Percentiles rank a stretch among this genome's conserved stretches.
Evolutionary conservation across 2,888 invertebrate genomes (phyloP).

Genomic region (Nomada fucata): DNA sequence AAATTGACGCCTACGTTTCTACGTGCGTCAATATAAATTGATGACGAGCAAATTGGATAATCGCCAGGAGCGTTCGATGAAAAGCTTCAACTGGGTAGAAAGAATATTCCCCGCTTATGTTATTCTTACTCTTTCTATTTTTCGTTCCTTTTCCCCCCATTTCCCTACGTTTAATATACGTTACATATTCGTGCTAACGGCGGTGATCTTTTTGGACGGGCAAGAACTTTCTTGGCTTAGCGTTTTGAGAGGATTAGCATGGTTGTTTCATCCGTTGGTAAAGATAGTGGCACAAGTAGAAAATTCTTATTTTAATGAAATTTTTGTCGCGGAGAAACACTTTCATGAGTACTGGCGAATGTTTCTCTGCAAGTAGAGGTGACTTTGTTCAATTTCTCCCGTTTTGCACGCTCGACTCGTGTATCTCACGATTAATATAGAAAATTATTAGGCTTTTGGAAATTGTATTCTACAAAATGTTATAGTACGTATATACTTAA

Average conservation of each 20-base stretch:
- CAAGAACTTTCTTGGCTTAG: too few species aligned
- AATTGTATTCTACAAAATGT: too few species aligned
- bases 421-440: too few species aligned
- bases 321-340: too few species aligned
- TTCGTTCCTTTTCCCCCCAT: neutral
- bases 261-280: neutral
- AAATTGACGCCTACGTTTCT: conserved; percentile 74
- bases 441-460: too few species aligned
- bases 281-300: too few species aligned
- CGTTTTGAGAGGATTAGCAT: neutral
- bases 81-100: conserved; percentile 18
- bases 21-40: conserved; percentile 76
- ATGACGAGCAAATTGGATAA: conserved; percentile 80
- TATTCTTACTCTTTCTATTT: neutral
- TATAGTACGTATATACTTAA: too few species aligned
- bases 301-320: neutral
- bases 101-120: neutral
- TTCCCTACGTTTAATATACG: neutral
- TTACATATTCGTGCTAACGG: neutral
- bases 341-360: too few species aligned
- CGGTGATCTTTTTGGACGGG: neutral
- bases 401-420: too few species aligned
- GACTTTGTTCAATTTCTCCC: too few species aligned
- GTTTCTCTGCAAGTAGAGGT: too few species aligned
- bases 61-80: conserved; percentile 69